Evolutionary conservation across 2,797 vertebrate species (phyloP), one percentile per base, ranked within the genome.

Genomic region (Podarcis siculus): DNA sequence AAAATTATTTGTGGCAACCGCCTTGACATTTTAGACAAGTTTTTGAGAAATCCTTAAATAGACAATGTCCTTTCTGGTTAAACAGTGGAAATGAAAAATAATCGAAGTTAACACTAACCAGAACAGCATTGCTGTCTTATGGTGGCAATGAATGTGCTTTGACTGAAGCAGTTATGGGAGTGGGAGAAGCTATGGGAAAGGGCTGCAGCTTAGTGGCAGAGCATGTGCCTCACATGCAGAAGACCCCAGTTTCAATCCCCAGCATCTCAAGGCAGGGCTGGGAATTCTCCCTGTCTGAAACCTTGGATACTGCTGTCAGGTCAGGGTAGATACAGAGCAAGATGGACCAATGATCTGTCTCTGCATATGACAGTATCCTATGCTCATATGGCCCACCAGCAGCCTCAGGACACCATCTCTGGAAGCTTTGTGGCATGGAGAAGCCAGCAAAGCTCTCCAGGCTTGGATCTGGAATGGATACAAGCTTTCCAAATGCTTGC

Each of bases 21-120:
- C 0, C 58, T 87, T 42, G 76, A 94, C 88, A 80, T 86, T 93
- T 91, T 77, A 23, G 55, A 72, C 0, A 85, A 91, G 88, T 85
- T 91, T 90, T 86, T 89, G 85, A 73, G 87, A 90, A 83, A 94
- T 87, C 81, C 85, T 76, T 73, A 90, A 39, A 78, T 37, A 91
- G 89, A 64, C 81, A 95, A 92, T 95, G 92, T 88, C 17, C 92
- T 87, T 91, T 92, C 91, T 95, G 92, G 87, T 92, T 85, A 75
- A 88, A 71, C 79, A 94, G 91, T 86, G 71, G 82, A 86, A 85
- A 75, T 49, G 73, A 79, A 91, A 93, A 92, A 80, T 45, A 49
- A 83, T n/a, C 81, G 17, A 37, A 55, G 76, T n/a, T 37, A 79
- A 79, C 45, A 35, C n/a, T 35, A 86, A 23, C n/a, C 80, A 37